A percentile compares a stretch with the other conserved stretches of the same genome.
phyloP scores from a whole-genome alignment of 2,113 vertebrate species.

The Aptenodytes forsteri region DNA sequence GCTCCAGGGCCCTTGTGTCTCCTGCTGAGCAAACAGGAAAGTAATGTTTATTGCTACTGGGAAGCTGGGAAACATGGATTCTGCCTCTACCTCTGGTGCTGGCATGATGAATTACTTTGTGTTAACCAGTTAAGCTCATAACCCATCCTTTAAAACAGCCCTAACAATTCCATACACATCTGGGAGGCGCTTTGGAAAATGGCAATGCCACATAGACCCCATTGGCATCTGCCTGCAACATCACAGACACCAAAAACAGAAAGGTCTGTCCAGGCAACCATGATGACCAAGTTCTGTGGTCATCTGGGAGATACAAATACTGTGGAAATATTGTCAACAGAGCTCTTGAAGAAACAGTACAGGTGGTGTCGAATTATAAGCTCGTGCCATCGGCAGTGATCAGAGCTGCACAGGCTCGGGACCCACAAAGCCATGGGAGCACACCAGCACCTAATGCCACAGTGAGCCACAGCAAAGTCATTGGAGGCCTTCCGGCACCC shows the following conservation, averaged over 20 bases:
- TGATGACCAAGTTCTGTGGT: neutral
- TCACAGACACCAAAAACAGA: neutral
- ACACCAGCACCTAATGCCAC: neutral
- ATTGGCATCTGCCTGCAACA: neutral
- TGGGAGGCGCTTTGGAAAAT: neutral
- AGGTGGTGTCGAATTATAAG: neutral
- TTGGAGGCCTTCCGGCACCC: neutral
- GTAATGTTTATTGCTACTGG: neutral
- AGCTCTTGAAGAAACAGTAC: neutral
- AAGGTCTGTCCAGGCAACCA: neutral
- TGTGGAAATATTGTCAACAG: neutral
- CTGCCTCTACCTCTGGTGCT: neutral
- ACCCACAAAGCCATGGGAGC: neutral
- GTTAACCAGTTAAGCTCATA: neutral
- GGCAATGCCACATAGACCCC: neutral
- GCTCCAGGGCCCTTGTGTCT: neutral
- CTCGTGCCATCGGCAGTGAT: neutral
- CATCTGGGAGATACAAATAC: neutral
- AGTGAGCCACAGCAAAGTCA: neutral
- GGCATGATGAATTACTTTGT: neutral
- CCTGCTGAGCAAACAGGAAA: neutral
- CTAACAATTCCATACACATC: neutral
- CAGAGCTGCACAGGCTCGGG: fast-evolving
- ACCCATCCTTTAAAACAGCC: neutral
- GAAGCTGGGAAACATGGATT: neutral